Percentiles rank a stretch among this genome's conserved stretches.
Evolutionary conservation across 2,113 vertebrate genomes (phyloP).

Genomic region (Pterophyllum scalare): DNA sequence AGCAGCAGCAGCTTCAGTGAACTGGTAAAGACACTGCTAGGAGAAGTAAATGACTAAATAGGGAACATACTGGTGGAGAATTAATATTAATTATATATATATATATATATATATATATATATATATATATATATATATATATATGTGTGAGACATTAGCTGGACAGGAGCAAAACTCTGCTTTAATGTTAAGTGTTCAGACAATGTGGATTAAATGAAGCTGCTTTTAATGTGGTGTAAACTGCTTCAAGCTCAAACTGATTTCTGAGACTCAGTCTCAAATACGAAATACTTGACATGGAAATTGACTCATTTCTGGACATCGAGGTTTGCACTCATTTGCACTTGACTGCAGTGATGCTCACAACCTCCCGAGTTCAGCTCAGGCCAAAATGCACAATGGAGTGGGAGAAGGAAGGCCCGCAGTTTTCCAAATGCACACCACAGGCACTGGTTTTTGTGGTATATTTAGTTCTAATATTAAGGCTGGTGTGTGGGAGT

Average conservation of each 20-base stretch:
- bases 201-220: neutral
- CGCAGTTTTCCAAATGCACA: slow-evolving; percentile 30
- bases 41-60: too few relatives aligned
- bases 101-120: too few relatives aligned
- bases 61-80: neutral
- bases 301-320: neutral
- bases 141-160: neutral
- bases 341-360: neutral
- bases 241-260: neutral
- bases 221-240: neutral
- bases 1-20: neutral
- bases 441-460: slow-evolving; percentile 8
- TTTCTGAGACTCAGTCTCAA: accelerated
- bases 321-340: neutral
- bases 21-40: neutral
- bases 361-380: neutral
- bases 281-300: neutral
- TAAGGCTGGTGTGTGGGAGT: slow-evolving; percentile 39
- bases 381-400: neutral
- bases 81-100: too few relatives aligned
- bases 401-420: slow-evolving; percentile 54
- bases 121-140: too few relatives aligned
- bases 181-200: neutral
- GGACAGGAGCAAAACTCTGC: accelerated
- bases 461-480: slow-evolving; percentile 51